phyloP scores from a whole-genome alignment of 1,140 invertebrate genomes.

The Drosophila biarmipes region DNA sequence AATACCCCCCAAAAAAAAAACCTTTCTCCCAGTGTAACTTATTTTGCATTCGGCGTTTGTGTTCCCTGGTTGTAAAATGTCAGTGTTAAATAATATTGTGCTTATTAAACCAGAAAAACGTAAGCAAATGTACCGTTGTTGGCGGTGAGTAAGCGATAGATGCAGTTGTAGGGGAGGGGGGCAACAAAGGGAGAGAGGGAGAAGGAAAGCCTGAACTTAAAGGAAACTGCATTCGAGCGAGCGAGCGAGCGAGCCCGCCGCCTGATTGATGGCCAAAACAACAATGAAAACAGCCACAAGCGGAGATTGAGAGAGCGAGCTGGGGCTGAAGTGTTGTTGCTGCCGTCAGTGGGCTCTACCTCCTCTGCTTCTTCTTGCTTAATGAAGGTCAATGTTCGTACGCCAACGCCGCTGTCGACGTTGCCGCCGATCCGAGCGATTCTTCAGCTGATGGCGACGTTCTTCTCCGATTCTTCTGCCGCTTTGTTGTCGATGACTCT shows the following conservation, averaged over 20 bases:
- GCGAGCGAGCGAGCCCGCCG: conserved; percentile 16
- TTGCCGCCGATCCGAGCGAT: conserved; percentile 4
- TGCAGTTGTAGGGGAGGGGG: background rate
- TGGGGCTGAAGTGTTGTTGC: conserved; percentile 46
- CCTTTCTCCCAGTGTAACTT: conserved; percentile 10
- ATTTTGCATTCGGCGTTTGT: conserved; percentile 42
- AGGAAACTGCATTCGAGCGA: conserved; percentile 29
- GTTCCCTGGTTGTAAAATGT: conserved; percentile 54
- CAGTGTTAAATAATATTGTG: conserved; percentile 63
- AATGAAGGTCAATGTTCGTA: conserved; percentile 81
- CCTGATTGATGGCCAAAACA: conserved; percentile 56
- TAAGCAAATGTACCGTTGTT: conserved; percentile 56
- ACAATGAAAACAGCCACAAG: conserved; percentile 17
- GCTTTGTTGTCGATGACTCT: conserved; percentile 45
- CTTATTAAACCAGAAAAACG: conserved; percentile 49
- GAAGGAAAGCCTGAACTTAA: conserved; percentile 2
- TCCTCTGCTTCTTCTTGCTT: conserved; percentile 61
- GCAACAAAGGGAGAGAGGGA: background rate
- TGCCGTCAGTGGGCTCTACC: conserved; percentile 29
- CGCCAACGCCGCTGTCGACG: conserved; percentile 33
- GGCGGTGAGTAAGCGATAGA: conserved; percentile 39
- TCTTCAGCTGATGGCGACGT: conserved; percentile 9
- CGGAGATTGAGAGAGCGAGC: conserved; percentile 17
- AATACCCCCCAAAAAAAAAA: background rate
- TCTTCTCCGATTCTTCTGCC: conserved; percentile 16